phyloP scores from a whole-genome alignment of 2,797 vertebrate genomes.

The Enteromius paludinosus region DNA sequence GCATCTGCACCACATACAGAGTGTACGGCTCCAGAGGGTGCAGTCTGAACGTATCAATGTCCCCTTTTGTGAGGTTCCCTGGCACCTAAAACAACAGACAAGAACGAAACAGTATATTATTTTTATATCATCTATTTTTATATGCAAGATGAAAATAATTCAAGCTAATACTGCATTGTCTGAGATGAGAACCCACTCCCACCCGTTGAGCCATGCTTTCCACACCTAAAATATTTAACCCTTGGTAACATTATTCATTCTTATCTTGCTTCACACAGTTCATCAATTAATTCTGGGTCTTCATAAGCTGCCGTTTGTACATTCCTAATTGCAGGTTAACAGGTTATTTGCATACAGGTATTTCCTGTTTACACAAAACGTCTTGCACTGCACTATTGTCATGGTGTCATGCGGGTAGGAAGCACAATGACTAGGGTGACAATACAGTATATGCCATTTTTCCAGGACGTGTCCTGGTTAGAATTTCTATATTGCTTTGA shows the following conservation, averaged over 20 bases:
- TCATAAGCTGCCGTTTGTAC: not conserved
- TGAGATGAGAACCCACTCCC: not conserved
- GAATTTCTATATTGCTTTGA: too few species aligned
- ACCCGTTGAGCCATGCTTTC: not conserved
- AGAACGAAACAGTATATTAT: not conserved
- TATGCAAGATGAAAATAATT: not conserved
- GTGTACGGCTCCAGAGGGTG: slow-evolving; percentile 85
- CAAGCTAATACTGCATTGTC: not conserved
- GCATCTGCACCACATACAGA: slow-evolving; percentile 81
- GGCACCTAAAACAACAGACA: slow-evolving; percentile 77
- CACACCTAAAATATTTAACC: not conserved
- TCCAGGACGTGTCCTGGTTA: too few species aligned
- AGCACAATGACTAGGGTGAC: too few species aligned
- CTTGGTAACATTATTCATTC: not conserved
- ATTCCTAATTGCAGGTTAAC: not conserved
- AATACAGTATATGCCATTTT: too few species aligned
- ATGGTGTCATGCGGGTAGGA: too few species aligned
- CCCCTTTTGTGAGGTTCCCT: slow-evolving; percentile 67
- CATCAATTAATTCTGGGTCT: not conserved
- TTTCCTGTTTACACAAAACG: not conserved
- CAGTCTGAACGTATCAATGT: slow-evolving; percentile 82
- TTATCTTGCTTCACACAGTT: not conserved
- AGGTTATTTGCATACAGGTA: too few species aligned
- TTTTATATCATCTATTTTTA: too few species aligned
- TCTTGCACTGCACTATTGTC: not conserved